These are phyloP conservation scores for Dipodomys stephensi DNA, from an alignment of 2,113 vertebrate species.

Conservation along the genomic window DNA sequence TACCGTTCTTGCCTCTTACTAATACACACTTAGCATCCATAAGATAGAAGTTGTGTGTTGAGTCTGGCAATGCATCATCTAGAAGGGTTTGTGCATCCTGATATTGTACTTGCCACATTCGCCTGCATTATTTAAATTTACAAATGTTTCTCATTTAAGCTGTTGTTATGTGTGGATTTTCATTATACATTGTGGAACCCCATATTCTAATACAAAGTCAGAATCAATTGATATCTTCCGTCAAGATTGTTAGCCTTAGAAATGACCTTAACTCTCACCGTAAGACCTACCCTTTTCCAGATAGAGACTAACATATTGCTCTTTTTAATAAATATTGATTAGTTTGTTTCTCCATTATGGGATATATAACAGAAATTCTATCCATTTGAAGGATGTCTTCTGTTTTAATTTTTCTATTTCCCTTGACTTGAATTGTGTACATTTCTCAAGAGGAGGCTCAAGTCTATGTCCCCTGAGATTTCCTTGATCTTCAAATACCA, in stretches of 20 bases:
- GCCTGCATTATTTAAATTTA: neutral
- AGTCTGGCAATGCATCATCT: too few relatives aligned
- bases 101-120: neutral
- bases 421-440: neutral
- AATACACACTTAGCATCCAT: fast-evolving
- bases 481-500: neutral
- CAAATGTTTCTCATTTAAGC: neutral
- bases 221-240: neutral
- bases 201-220: neutral
- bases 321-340: neutral
- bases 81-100: neutral
- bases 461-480: neutral
- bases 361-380: neutral
- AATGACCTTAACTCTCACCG: too few relatives aligned
- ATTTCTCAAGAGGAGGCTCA: neutral
- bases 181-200: neutral
- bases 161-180: neutral
- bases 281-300: neutral
- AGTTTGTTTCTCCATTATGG: neutral
- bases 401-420: neutral
- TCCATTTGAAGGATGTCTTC: neutral
- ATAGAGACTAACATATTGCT: neutral
- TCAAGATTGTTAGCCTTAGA: neutral
- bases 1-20: neutral
- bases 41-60: neutral